These are phyloP conservation scores for Caenorhabditis inopinata DNA, from an alignment of 1,140 invertebrate genomes.

Conservation along the genomic window DNA sequence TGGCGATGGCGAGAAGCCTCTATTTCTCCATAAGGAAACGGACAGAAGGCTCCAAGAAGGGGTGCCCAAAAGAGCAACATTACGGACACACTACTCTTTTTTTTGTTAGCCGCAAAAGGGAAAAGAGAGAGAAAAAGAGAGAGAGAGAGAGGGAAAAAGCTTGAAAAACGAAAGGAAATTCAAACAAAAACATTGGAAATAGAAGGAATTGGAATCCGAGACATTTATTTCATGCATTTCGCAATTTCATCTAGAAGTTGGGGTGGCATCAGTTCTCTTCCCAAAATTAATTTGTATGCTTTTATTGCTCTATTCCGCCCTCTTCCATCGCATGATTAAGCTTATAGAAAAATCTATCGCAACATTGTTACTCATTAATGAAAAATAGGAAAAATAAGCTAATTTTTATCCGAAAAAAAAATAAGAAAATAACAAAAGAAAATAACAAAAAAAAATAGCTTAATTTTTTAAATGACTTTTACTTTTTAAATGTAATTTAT, in stretches of 20 bases:
- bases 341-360: background rate
- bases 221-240: background rate
- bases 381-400: background rate
- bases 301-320: no score
- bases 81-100: slow-evolving; percentile 22
- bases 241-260: background rate
- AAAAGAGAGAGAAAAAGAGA: no score
- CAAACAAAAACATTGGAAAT: background rate
- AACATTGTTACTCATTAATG: slow-evolving; percentile 10
- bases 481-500: no score
- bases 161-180: background rate
- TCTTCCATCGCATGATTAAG: background rate
- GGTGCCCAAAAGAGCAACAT: slow-evolving; percentile 23
- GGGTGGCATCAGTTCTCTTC: background rate
- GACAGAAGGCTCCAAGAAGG: background rate
- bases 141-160: background rate
- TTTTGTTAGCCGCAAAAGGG: background rate
- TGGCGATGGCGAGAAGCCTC: background rate
- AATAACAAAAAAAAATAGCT: no score
- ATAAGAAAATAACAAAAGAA: no score
- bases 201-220: slow-evolving; percentile 12
- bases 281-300: background rate
- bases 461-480: no score
- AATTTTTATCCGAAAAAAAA: background rate
- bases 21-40: background rate